Evolutionary conservation across 1,140 invertebrate genomes (phyloP).

Genomic region (Diuraphis noxia): DNA sequence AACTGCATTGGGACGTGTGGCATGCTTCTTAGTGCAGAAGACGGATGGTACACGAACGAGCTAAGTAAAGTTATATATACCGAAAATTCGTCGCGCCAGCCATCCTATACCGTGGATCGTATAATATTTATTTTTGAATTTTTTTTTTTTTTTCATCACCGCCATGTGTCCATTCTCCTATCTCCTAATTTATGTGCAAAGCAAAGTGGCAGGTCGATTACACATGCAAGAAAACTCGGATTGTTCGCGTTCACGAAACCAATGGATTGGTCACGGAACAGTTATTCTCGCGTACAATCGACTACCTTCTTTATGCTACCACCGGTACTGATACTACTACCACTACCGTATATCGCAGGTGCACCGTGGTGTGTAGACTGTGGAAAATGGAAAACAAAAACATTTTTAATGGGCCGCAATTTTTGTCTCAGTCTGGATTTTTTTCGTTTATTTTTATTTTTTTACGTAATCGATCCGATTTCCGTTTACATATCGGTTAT

Average conservation of each 20-base stretch:
- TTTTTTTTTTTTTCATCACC: neutral
- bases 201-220: conserved; percentile 51
- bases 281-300: neutral
- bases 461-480: conserved; percentile 38
- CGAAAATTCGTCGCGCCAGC: neutral
- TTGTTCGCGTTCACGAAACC: conserved; percentile 40
- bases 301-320: neutral
- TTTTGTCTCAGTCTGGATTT: neutral
- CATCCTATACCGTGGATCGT: neutral
- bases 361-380: neutral
- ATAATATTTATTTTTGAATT: neutral
- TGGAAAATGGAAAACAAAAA: conserved; percentile 29
- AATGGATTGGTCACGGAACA: conserved; percentile 42
- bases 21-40: neutral
- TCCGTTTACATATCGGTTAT: neutral
- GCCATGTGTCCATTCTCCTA: neutral
- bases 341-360: too few species aligned
- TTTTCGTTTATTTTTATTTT: conserved; percentile 5
- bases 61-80: neutral
- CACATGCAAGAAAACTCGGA: conserved; percentile 29
- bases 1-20: neutral
- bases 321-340: neutral
- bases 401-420: conserved; percentile 18
- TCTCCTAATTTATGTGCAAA: conserved; percentile 3
- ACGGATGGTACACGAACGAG: neutral